Percentiles rank a stretch among this genome's conserved stretches.
Conservation (phyloP, 1,140 invertebrate genomes). For the Drosophila pectinifera region DNA sequence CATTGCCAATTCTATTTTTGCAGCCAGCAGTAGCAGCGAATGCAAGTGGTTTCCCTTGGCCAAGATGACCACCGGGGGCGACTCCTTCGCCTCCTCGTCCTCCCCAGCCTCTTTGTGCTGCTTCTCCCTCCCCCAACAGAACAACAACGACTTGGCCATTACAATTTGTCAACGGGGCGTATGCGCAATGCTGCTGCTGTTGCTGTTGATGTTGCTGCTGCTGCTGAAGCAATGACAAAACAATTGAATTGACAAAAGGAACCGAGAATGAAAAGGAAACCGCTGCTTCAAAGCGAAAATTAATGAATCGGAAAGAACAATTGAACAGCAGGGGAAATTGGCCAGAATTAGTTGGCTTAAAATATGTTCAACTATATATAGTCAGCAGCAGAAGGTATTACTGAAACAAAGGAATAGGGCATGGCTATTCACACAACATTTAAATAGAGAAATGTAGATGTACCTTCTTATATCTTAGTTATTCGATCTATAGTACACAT, state of each 20-base stretch:
- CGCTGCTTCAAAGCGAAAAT: slow-evolving; percentile 43
- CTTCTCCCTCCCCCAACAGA: background rate
- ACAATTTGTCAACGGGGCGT: slow-evolving; percentile 59
- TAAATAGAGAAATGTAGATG: background rate
- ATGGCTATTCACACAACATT: background rate
- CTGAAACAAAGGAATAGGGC: background rate
- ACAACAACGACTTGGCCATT: slow-evolving; percentile 53
- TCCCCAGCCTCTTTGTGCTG: background rate
- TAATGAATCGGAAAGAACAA: slow-evolving; percentile 47
- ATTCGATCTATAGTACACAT: background rate
- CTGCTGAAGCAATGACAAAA: slow-evolving; percentile 30
- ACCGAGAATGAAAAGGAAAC: slow-evolving; percentile 52
- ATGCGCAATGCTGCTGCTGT: slow-evolving; percentile 52
- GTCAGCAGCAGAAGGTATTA: background rate
- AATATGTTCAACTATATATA: slow-evolving; percentile 31
- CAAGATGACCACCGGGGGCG: slow-evolving; percentile 24
- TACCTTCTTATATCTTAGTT: background rate
- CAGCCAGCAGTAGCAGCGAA: slow-evolving; percentile 50
- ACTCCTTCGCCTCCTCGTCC: slow-evolving; percentile 10
- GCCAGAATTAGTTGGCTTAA: slow-evolving; percentile 37
- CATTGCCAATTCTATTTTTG: slow-evolving; percentile 80
- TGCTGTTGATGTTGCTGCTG: slow-evolving; percentile 7
- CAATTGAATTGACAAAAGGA: slow-evolving; percentile 43
- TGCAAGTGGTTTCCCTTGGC: slow-evolving; percentile 69
- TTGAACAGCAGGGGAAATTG: slow-evolving; percentile 28